Conservation (phyloP, 2,888 invertebrate species). For the Cylindroiulus punctatus region DNA sequence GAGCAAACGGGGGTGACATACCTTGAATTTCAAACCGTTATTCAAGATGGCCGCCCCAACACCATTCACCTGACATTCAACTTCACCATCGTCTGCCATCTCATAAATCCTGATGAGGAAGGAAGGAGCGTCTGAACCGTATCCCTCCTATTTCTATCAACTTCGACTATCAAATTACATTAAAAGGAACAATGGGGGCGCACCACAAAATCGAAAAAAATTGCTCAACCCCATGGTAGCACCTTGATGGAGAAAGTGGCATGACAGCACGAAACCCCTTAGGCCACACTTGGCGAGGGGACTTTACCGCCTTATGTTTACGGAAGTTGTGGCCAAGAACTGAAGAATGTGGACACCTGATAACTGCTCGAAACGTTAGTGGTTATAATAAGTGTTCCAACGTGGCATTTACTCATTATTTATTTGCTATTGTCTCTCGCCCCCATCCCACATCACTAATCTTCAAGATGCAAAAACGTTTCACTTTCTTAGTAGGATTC, state of each 20-base stretch:
- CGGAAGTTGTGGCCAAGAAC: constrained; percentile 16
- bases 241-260: constrained; percentile 34
- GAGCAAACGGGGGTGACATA: neutral
- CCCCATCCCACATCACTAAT: neutral
- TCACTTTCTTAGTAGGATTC: no score
- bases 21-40: constrained; percentile 1
- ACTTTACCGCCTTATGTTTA: constrained; percentile 19
- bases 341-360: neutral
- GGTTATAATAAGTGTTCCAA: neutral
- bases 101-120: neutral
- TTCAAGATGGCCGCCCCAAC: neutral
- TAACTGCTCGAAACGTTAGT: neutral
- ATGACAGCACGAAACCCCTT: constrained; percentile 20
- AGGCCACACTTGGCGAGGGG: neutral
- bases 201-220: neutral
- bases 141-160: constrained; percentile 22
- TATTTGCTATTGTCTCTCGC: neutral
- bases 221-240: neutral
- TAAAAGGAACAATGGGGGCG: constrained; percentile 25
- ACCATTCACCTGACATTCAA: neutral
- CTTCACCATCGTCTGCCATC: neutral
- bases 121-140: neutral
- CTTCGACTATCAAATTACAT: constrained; percentile 29
- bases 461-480: neutral
- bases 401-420: neutral